phyloP scores from a whole-genome alignment of 1,140 invertebrate species.

The Zaprionus kolodkinae region DNA sequence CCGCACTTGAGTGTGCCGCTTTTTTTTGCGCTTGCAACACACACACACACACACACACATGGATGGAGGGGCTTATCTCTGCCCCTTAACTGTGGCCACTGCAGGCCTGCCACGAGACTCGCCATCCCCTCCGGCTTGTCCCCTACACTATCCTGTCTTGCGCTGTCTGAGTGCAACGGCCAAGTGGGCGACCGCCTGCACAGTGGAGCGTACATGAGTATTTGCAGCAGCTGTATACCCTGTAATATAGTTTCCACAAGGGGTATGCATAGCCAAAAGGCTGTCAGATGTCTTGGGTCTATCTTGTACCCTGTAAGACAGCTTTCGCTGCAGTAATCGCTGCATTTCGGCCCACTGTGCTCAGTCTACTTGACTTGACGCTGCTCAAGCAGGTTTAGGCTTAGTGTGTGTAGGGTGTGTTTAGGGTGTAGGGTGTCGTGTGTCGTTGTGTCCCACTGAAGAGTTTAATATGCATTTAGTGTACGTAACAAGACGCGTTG shows the following conservation, averaged over 20 bases:
- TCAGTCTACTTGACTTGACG: conserved; percentile 72
- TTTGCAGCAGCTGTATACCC: neutral
- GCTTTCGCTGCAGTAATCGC: neutral
- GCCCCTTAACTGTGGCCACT: conserved; percentile 12
- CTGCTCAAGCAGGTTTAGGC: conserved; percentile 53
- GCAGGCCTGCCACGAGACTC: no score
- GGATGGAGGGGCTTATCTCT: conserved; percentile 31
- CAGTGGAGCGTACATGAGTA: neutral
- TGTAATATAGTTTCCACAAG: neutral
- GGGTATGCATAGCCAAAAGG: neutral
- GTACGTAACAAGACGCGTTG: conserved; percentile 72
- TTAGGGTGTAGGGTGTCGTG: neutral
- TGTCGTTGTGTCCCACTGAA: conserved; percentile 44
- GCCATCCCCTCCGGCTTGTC: neutral
- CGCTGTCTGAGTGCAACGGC: conserved; percentile 33
- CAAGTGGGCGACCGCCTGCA: conserved; percentile 18
- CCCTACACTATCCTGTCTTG: neutral
- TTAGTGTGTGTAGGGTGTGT: conserved; percentile 7
- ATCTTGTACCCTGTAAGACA: no score
- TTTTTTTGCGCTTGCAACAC: conserved; percentile 45
- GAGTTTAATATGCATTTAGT: conserved; percentile 83
- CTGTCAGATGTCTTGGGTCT: no score
- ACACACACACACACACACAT: neutral
- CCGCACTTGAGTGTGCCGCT: conserved; percentile 71
- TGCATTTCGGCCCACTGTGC: conserved; percentile 6